Evolutionary conservation across 2,888 invertebrate genomes (phyloP).

Genomic region (Eristalis pertinax): DNA sequence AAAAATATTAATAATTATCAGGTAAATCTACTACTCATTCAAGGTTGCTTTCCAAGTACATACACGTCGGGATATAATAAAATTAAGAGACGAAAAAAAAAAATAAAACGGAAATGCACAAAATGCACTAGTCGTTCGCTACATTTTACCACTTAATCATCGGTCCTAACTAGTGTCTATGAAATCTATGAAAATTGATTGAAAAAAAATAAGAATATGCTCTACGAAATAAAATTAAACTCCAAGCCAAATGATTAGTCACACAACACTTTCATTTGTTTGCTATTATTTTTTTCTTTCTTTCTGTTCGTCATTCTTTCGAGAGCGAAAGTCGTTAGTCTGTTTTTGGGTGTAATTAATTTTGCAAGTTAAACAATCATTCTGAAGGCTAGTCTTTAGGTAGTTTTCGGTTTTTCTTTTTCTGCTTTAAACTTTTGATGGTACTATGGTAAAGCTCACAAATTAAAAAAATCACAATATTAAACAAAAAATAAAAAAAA

Average conservation of each 20-base stretch:
- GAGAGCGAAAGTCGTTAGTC: slow-evolving; percentile 15
- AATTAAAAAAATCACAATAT: slow-evolving; percentile 42
- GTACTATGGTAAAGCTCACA: slow-evolving; percentile 71
- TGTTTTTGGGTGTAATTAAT: slow-evolving; percentile 31
- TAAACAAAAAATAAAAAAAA: slow-evolving; percentile 32
- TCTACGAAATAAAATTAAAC: slow-evolving; percentile 50
- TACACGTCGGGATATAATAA: slow-evolving; percentile 41
- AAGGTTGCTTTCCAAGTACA: slow-evolving; percentile 69
- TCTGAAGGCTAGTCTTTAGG: slow-evolving; percentile 5
- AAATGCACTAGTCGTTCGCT: slow-evolving; percentile 59
- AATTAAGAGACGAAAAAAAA: slow-evolving; percentile 23
- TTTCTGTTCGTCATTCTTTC: not conserved
- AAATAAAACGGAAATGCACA: slow-evolving; percentile 51
- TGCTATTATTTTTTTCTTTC: not conserved
- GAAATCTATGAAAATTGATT: slow-evolving; percentile 21
- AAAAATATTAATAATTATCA: slow-evolving; percentile 21
- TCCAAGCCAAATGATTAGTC: slow-evolving; percentile 73
- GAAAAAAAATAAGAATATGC: slow-evolving; percentile 25
- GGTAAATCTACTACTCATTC: slow-evolving; percentile 52
- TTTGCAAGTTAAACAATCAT: slow-evolving; percentile 46
- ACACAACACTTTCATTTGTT: slow-evolving; percentile 72
- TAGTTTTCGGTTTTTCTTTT: not conserved
- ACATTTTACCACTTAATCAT: slow-evolving; percentile 20
- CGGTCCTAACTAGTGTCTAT: slow-evolving; percentile 38
- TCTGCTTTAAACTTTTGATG: slow-evolving; percentile 5